These are phyloP conservation scores for Aphelenchoides besseyi DNA, from an alignment of 1,140 invertebrate species.

Conservation along the genomic window DNA sequence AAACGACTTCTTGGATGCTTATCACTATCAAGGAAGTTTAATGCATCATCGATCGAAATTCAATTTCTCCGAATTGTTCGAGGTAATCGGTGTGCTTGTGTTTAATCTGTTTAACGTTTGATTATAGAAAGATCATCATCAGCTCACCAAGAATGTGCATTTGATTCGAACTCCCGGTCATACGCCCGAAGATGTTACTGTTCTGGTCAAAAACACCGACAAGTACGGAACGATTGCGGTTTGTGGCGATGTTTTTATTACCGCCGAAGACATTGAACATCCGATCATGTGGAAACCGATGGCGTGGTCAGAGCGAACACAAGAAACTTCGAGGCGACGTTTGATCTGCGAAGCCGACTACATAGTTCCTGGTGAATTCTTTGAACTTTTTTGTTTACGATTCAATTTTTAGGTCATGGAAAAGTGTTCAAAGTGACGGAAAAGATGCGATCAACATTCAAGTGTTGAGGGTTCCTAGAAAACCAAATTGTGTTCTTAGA, in stretches of 20 bases:
- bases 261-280: slow-evolving; percentile 51
- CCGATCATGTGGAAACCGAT: slow-evolving; percentile 58
- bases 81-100: slow-evolving; percentile 29
- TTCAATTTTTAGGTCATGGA: slow-evolving; percentile 21
- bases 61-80: slow-evolving; percentile 56
- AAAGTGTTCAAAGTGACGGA: slow-evolving; percentile 32
- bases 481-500: neutral
- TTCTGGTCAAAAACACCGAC: slow-evolving; percentile 38
- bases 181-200: slow-evolving; percentile 57
- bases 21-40: slow-evolving; percentile 55
- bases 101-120: neutral
- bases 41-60: slow-evolving; percentile 49
- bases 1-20: slow-evolving; percentile 52
- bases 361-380: slow-evolving; percentile 28
- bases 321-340: slow-evolving; percentile 35
- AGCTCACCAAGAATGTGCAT: slow-evolving; percentile 51
- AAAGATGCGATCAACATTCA: slow-evolving; percentile 16
- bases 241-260: slow-evolving; percentile 52
- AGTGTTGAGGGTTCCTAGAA: neutral
- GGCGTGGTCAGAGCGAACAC: slow-evolving; percentile 47
- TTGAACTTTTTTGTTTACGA: neutral
- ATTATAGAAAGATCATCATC: slow-evolving; percentile 50
- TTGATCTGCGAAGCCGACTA: slow-evolving; percentile 42
- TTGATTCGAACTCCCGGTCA: slow-evolving; percentile 54
- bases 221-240: slow-evolving; percentile 49